Evolutionary conservation across 2,113 vertebrate genomes (phyloP).

Genomic region (Seriola dumerili): DNA sequence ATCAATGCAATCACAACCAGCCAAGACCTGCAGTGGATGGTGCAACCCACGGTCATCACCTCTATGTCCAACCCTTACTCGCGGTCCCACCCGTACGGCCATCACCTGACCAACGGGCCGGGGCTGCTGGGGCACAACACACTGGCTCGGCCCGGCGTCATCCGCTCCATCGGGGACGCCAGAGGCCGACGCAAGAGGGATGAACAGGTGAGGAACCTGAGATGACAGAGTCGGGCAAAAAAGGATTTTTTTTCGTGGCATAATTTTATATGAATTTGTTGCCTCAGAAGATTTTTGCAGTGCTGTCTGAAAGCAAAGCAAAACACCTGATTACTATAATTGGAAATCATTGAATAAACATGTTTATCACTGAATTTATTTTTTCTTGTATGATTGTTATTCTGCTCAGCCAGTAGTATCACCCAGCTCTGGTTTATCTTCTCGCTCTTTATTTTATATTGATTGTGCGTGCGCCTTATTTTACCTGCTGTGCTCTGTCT

Average conservation of each 20-base stretch:
- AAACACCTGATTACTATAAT: background rate
- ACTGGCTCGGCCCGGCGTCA: conserved; percentile 94
- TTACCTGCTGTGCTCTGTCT: conserved; percentile 38
- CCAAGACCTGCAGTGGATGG: conserved; percentile 99
- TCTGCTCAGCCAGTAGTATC: background rate
- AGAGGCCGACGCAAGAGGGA: conserved; percentile 94
- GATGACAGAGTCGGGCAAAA: background rate
- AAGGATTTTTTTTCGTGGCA: background rate
- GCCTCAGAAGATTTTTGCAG: background rate
- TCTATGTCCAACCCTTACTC: conserved; percentile 98
- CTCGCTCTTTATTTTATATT: conserved; percentile 18
- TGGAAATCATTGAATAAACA: background rate
- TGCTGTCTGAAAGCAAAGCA: background rate
- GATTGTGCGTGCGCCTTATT: conserved; percentile 1
- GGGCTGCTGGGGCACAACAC: conserved; percentile 91
- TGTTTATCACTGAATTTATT: background rate
- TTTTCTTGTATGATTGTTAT: background rate
- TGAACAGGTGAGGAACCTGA: conserved; percentile 88
- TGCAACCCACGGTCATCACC: conserved; percentile 98
- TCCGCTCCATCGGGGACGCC: conserved; percentile 95
- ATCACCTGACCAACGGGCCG: conserved; percentile 89
- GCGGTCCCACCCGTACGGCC: conserved; percentile 93
- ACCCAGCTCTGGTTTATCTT: conserved; percentile 25
- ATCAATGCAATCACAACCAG: conserved; percentile 99
- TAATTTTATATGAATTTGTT: background rate